Evolutionary conservation across 2,797 vertebrate genomes (phyloP).

Genomic region (Sternotherus odoratus): DNA sequence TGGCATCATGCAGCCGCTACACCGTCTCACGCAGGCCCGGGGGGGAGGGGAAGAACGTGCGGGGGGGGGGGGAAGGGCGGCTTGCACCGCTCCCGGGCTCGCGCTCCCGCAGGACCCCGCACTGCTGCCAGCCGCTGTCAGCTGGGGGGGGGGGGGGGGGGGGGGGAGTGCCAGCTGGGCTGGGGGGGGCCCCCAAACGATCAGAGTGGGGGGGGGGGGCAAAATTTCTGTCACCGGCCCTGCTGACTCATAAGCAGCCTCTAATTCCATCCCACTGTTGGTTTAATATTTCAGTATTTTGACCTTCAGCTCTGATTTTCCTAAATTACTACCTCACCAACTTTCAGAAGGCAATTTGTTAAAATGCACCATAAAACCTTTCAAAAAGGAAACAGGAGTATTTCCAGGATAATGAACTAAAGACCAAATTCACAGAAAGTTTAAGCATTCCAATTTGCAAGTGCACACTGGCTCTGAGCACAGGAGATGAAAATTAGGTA

Average conservation of each 20-base stretch:
- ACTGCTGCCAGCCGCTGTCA: too few species aligned
- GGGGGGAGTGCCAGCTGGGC: too few species aligned
- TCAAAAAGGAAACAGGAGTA: background rate
- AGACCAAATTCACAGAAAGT: conserved; percentile 34
- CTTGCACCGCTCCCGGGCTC: too few species aligned
- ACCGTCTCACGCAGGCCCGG: too few species aligned
- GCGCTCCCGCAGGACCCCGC: too few species aligned
- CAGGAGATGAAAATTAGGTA: background rate
- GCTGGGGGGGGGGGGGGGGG: too few species aligned
- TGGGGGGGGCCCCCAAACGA: too few species aligned
- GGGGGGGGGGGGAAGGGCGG: too few species aligned
- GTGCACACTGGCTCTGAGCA: conserved; percentile 12
- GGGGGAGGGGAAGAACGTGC: too few species aligned
- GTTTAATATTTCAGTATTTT: conserved; percentile 23
- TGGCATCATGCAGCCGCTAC: too few species aligned
- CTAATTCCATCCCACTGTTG: background rate
- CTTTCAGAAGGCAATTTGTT: background rate
- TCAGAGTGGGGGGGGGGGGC: too few species aligned
- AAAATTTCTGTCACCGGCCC: too few species aligned
- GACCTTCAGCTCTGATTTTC: conserved; percentile 42
- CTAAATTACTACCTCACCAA: background rate
- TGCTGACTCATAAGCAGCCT: rapidly evolving
- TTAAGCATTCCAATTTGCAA: conserved; percentile 20
- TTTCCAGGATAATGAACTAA: conserved; percentile 38
- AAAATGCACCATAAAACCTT: conserved; percentile 35